Base-by-base conservation (phyloP, 2,113 vertebrate species). In the Otolemur garnettii region DNA sequence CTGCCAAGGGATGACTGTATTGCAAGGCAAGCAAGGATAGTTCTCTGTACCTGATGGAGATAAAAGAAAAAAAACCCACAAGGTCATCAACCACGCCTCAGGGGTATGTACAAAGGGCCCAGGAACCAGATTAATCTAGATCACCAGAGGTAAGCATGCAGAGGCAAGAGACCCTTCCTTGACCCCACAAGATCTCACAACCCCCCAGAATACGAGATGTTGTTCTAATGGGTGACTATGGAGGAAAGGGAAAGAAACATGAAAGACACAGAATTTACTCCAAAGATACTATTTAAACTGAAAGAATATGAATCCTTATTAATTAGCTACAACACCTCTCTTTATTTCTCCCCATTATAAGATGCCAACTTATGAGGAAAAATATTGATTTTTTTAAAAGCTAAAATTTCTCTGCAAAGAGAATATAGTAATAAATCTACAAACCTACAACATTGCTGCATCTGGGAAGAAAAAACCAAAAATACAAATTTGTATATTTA, bases 261-360 rank as follows among this genome's bases (percentile, higher is more conserved):
- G 18, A 57, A 68, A 30, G 45, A 30, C 9, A 17, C 33, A 55
- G 50, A 80, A 74, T 6, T 84, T 71, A n/a, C 50, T 55, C 66
- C 22, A 64, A 93, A 81, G 71, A 83, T 50, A 96, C 35, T 64
- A 21, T 55, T 55, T 55, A 91, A 85, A 45, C n/a, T 26, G 26
- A 82, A 88, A 81, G 38, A 66, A 35, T 33, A 42, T 21, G 9
- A 83, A 42, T 35, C 5, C 9, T 53, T 75, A 22, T n/a, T 62
- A n/a, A 72, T 0, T 22, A n/a, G 53, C 88, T 30, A 85, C 59
- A 80, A 84, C 7, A 1, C n/a, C 69, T 87, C 59, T 38, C 57
- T 60, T 74, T 53, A 33, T 38, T 53, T 59, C 69, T 69, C 75
- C 38, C 28, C n/a, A 50, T 45, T 64, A 35, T n/a, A 45, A 30